Conservation (phyloP, 2,888 invertebrate species). For the Isoperla grammatica region DNA sequence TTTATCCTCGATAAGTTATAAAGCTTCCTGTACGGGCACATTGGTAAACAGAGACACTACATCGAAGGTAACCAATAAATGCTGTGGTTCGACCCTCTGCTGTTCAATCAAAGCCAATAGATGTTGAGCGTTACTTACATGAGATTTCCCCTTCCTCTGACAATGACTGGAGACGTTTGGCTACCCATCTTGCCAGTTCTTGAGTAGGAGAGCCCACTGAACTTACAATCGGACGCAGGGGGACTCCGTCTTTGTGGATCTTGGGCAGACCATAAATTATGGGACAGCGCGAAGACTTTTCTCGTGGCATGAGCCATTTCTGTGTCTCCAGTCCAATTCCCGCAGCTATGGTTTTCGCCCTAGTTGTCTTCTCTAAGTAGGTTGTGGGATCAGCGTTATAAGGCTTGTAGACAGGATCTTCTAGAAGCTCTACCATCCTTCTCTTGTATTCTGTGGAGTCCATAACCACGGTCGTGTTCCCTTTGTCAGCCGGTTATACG, state of each 20-base stretch:
- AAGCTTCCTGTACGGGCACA: background rate
- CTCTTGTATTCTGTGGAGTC: background rate
- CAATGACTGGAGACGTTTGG: background rate
- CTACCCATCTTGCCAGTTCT: constrained; percentile 1
- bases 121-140: background rate
- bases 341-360: background rate
- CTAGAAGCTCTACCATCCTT: background rate
- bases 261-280: constrained; percentile 11
- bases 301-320: background rate
- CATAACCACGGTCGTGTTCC: background rate
- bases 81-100: background rate
- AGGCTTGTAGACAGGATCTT: background rate
- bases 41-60: constrained; percentile 9
- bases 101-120: background rate
- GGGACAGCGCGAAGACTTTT: background rate
- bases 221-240: constrained; percentile 12
- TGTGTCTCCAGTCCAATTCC: background rate
- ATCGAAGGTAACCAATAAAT: constrained; percentile 8
- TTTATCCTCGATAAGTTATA: background rate
- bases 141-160: background rate
- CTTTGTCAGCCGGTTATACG: background rate
- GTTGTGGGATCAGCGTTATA: background rate
- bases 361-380: background rate
- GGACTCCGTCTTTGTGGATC: constrained; percentile 3
- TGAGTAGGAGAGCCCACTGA: constrained; percentile 17